A percentile compares a stretch with the other conserved stretches of the same genome.
phyloP scores from a whole-genome alignment of 2,113 vertebrate species.

The Montifringilla adamsi region DNA sequence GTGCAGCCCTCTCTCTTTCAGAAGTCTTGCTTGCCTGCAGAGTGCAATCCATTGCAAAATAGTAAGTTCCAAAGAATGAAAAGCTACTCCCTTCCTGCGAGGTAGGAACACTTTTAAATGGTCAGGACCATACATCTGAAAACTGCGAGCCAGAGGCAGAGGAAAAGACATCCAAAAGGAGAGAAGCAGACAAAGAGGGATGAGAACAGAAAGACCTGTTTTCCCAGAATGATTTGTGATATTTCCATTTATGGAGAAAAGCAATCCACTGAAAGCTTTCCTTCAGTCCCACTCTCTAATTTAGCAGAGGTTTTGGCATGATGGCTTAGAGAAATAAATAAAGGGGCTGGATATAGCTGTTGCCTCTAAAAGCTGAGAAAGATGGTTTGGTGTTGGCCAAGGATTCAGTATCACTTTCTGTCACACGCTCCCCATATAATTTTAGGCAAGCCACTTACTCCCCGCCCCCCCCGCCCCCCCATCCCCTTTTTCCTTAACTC shows the following conservation, averaged over 20 bases:
- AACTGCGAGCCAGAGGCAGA: conserved; percentile 37
- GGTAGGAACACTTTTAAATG: conserved; percentile 55
- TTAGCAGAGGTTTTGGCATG: conserved; percentile 56
- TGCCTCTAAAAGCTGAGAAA: conserved; percentile 16
- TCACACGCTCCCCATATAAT: background rate
- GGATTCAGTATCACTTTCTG: background rate
- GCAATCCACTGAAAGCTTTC: conserved; percentile 61
- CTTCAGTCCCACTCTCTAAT: conserved; percentile 44
- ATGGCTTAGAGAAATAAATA: conserved; percentile 44
- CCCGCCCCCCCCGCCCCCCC: too few species aligned
- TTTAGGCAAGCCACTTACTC: background rate
- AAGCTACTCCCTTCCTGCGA: conserved; percentile 44
- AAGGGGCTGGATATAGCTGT: conserved; percentile 28
- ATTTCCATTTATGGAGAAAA: conserved; percentile 65
- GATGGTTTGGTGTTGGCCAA: background rate
- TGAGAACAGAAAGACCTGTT: conserved; percentile 57
- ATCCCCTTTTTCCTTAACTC: background rate
- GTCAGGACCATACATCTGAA: conserved; percentile 33
- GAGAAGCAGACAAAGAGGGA: conserved; percentile 44
- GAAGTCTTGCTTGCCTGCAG: conserved; percentile 35
- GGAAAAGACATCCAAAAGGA: conserved; percentile 43
- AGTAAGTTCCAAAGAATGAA: conserved; percentile 49
- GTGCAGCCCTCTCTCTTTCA: conserved; percentile 26
- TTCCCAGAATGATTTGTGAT: conserved; percentile 63
- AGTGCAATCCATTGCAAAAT: conserved; percentile 26